Conservation (phyloP, 2,113 vertebrate genomes). For the Myotis davidii region DNA sequence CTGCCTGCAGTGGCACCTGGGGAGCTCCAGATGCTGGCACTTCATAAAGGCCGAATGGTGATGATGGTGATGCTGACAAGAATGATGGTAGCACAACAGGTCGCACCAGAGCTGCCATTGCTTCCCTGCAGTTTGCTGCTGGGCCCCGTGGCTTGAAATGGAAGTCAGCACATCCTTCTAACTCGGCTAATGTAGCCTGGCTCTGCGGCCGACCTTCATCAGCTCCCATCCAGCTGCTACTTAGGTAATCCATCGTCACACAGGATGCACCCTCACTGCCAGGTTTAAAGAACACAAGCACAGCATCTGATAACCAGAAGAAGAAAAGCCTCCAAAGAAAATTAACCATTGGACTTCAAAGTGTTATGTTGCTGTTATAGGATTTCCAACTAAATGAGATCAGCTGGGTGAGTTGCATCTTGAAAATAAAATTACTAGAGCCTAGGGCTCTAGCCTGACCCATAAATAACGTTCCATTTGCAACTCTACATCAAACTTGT, state of each 20-base stretch:
- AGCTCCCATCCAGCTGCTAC: background rate
- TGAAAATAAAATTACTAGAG: background rate
- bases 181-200: background rate
- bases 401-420: background rate
- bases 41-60: conserved; percentile 58
- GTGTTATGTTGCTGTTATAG: background rate
- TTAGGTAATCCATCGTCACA: conserved; percentile 9
- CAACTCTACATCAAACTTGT: background rate
- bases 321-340: conserved; percentile 31
- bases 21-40: background rate
- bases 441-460: background rate
- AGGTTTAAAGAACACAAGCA: background rate
- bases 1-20: conserved; percentile 31
- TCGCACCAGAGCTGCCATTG: background rate
- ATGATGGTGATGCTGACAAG: conserved; percentile 30
- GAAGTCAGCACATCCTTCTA: conserved; percentile 18
- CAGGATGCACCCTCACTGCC: background rate
- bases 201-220: background rate
- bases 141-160: background rate
- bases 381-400: background rate
- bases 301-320: background rate
- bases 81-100: background rate
- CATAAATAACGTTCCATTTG: background rate
- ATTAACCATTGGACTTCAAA: background rate
- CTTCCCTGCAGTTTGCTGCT: conserved; percentile 32